phyloP scores from a whole-genome alignment of 2,113 vertebrate genomes.

The Channa argus region DNA sequence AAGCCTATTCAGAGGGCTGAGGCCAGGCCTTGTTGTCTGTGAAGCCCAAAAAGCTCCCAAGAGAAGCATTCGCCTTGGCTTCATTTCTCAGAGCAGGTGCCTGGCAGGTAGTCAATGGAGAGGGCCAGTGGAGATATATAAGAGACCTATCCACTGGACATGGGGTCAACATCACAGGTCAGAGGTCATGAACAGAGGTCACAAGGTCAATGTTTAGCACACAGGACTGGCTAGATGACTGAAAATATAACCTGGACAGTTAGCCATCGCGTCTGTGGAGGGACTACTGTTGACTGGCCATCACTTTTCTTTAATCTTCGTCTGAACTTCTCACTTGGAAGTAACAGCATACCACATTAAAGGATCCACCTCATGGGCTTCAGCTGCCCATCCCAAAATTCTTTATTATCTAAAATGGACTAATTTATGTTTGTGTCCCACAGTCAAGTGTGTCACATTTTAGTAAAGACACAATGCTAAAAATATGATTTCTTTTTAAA shows the following conservation, averaged over 20 bases:
- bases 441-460: no score
- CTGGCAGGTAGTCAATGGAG: slow-evolving; percentile 96
- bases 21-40: slow-evolving; percentile 82
- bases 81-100: slow-evolving; percentile 93
- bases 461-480: no score
- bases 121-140: slow-evolving; percentile 83
- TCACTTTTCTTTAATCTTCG: slow-evolving; percentile 13
- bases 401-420: no score
- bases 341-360: background rate
- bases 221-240: slow-evolving; percentile 86
- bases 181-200: slow-evolving; percentile 87
- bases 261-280: slow-evolving; percentile 42
- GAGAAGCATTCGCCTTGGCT: slow-evolving; percentile 89
- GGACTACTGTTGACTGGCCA: slow-evolving; percentile 31
- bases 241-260: slow-evolving; percentile 65
- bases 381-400: background rate
- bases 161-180: slow-evolving; percentile 90
- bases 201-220: slow-evolving; percentile 89
- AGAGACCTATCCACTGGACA: slow-evolving; percentile 79
- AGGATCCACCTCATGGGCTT: background rate
- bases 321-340: background rate
- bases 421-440: no score
- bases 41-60: slow-evolving; percentile 84
- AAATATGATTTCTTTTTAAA: no score
- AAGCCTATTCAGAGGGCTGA: slow-evolving; percentile 82